These are phyloP conservation scores for Nudaria mundana DNA, from an alignment of 2,888 invertebrate genomes.

Conservation along the genomic window DNA sequence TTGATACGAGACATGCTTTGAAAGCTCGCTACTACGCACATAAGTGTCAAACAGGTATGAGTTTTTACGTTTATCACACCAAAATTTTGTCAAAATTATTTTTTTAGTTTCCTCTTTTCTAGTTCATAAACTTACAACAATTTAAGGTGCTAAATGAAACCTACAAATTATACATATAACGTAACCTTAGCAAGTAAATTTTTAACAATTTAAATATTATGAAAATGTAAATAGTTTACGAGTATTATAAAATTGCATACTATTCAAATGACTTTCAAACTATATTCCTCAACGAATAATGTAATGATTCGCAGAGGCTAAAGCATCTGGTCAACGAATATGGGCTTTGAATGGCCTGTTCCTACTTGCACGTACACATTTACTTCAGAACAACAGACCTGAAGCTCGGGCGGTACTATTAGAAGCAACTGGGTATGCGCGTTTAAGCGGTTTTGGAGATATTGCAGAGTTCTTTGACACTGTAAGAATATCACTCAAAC, in stretches of 20 bases:
- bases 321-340: conserved; percentile 45
- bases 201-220: too few relatives aligned
- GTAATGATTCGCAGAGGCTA: conserved; percentile 45
- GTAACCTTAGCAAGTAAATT: too few relatives aligned
- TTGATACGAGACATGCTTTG: conserved; percentile 58
- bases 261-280: too few relatives aligned
- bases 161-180: too few relatives aligned
- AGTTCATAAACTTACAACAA: too few relatives aligned
- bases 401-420: conserved; percentile 63
- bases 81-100: too few relatives aligned
- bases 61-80: too few relatives aligned
- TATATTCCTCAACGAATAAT: too few relatives aligned
- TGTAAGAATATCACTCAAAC: conserved; percentile 33
- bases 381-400: conserved; percentile 66
- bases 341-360: conserved; percentile 68
- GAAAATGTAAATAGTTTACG: too few relatives aligned
- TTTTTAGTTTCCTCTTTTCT: too few relatives aligned
- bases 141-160: too few relatives aligned
- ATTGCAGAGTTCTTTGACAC: conserved; percentile 67
- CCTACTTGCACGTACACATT: conserved; percentile 62
- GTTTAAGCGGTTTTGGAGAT: conserved; percentile 46
- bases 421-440: conserved; percentile 50
- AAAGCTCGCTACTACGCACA: conserved; percentile 58
- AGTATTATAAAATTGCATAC: too few relatives aligned
- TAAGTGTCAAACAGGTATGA: conserved; percentile 65